These are phyloP conservation scores for Philaenus spumarius DNA, from an alignment of 1,140 invertebrate genomes.

Conservation along the genomic window DNA sequence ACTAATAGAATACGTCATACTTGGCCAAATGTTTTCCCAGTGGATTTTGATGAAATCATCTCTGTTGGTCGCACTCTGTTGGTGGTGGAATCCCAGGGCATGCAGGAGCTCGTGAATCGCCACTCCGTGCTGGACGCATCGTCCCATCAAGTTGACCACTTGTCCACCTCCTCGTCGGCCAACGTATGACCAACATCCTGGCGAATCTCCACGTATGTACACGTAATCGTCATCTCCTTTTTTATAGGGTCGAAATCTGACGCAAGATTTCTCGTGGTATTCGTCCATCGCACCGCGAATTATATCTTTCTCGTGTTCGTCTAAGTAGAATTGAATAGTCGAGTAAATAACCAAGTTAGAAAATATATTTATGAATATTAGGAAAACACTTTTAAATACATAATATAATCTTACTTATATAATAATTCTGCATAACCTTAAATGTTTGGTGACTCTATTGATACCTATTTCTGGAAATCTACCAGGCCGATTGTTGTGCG, in stretches of 20 bases:
- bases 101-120: constrained; percentile 59
- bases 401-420: too few species aligned
- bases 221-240: constrained; percentile 50
- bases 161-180: constrained; percentile 51
- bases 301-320: constrained; percentile 40
- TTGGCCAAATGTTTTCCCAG: constrained; percentile 52
- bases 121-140: constrained; percentile 50
- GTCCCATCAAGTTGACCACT: constrained; percentile 47
- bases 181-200: constrained; percentile 49
- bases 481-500: too few species aligned
- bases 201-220: constrained; percentile 34
- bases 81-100: constrained; percentile 59
- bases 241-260: constrained; percentile 49
- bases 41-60: constrained; percentile 55
- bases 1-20: constrained; percentile 26
- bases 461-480: too few species aligned
- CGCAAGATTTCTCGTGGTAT: constrained; percentile 50
- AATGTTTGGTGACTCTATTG: too few species aligned
- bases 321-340: constrained; percentile 31
- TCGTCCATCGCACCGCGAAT: constrained; percentile 46
- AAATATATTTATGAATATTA: too few species aligned
- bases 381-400: too few species aligned
- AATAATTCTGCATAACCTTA: too few species aligned
- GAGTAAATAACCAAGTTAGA: too few species aligned
- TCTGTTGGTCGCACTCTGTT: constrained; percentile 57